Conservation (phyloP, 1,140 invertebrate species). For the Macrocentrus cingulum region DNA sequence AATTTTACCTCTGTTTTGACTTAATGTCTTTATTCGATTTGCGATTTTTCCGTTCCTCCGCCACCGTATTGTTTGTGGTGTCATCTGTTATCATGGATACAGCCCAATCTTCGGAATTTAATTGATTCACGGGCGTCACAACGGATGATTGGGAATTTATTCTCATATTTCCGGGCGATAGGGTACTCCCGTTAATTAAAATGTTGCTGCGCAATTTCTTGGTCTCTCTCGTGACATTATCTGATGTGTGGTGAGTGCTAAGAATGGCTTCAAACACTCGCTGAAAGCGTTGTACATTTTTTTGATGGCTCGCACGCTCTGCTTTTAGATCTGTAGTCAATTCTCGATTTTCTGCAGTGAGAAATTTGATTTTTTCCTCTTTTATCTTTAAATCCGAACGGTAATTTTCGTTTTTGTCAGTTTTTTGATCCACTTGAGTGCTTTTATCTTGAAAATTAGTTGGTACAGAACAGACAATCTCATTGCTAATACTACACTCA, state of each 20-base stretch:
- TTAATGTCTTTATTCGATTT: background rate
- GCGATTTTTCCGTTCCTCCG: background rate
- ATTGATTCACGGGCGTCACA: too few relatives aligned
- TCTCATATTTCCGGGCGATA: too few relatives aligned
- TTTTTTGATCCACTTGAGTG: too few relatives aligned
- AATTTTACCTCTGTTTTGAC: background rate
- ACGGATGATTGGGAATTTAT: background rate
- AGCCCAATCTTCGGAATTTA: too few relatives aligned
- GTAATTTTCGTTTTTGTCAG: background rate
- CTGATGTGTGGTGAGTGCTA: too few relatives aligned
- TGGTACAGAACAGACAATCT: too few relatives aligned
- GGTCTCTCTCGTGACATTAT: too few relatives aligned
- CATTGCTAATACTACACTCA: too few relatives aligned
- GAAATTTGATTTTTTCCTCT: background rate
- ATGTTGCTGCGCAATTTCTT: too few relatives aligned
- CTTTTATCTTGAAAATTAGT: too few relatives aligned
- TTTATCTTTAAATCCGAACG: background rate
- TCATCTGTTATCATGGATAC: too few relatives aligned
- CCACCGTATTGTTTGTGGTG: background rate
- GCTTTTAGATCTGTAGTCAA: background rate
- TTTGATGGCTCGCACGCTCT: background rate
- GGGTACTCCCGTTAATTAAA: too few relatives aligned
- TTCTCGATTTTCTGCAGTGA: background rate
- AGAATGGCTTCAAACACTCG: background rate
- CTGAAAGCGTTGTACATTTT: background rate